Evolutionary conservation across 1,140 invertebrate genomes (phyloP).

Genomic region (Aphidius ervi): DNA sequence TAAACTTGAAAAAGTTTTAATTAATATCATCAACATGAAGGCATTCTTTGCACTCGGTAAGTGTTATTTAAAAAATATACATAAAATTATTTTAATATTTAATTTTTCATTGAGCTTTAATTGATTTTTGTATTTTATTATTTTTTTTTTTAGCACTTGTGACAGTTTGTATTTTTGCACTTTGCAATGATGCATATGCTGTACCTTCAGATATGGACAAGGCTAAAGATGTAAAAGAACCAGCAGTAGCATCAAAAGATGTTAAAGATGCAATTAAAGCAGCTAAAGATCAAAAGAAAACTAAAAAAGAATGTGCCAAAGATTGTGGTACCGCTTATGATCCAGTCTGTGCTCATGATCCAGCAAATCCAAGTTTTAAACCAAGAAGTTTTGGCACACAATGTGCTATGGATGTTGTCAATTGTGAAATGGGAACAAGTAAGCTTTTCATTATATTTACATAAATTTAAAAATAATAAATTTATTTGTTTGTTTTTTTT

Average conservation of each 20-base stretch:
- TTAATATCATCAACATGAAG: conserved; percentile 20
- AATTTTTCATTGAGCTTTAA: background rate
- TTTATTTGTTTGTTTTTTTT: conserved; percentile 12
- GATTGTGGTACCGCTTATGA: conserved; percentile 35
- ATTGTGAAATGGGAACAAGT: conserved; percentile 47
- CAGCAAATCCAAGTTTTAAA: conserved; percentile 33
- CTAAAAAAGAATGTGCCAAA: conserved; percentile 40
- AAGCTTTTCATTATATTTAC: conserved; percentile 19
- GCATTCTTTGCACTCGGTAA: conserved; percentile 26
- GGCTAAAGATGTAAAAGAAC: conserved; percentile 34
- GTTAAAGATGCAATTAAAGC: conserved; percentile 44
- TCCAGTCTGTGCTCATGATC: conserved; percentile 45
- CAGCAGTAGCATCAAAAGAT: conserved; percentile 40
- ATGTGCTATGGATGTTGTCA: conserved; percentile 40
- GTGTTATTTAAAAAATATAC: background rate
- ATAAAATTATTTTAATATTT: background rate
- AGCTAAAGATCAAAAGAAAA: conserved; percentile 43
- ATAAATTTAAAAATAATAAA: conserved; percentile 12
- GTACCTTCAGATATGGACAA: conserved; percentile 28
- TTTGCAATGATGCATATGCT: conserved; percentile 28
- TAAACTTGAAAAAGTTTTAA: background rate
- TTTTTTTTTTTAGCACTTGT: conserved; percentile 26
- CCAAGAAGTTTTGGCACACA: conserved; percentile 40
- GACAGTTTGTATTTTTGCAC: conserved; percentile 31
- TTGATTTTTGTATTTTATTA: background rate